A percentile compares a stretch with the other conserved stretches of the same genome.
Evolutionary conservation across 1,140 invertebrate genomes (phyloP).

Genomic region (Dolichoris vasculosae): DNA sequence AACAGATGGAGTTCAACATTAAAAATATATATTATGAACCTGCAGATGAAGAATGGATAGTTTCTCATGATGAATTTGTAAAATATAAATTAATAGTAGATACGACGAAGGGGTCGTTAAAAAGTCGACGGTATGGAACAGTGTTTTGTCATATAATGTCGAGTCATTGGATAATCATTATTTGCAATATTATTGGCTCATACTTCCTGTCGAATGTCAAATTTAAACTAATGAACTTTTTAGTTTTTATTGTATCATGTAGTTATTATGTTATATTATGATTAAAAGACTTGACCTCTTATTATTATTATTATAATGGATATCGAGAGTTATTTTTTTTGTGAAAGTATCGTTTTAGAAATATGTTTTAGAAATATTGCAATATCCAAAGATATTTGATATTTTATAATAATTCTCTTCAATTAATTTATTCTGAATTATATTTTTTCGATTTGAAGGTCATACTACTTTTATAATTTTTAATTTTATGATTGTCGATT

Average conservation of each 20-base stretch:
- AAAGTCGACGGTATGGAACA: slow-evolving; percentile 45
- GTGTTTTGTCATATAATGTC: slow-evolving; percentile 33
- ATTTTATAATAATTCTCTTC: neutral
- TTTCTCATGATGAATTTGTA: slow-evolving; percentile 60
- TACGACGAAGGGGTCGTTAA: slow-evolving; percentile 41
- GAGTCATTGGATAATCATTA: slow-evolving; percentile 62
- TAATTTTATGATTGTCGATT: too few species aligned
- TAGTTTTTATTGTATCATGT: neutral
- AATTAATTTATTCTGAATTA: neutral
- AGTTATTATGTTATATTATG: slow-evolving; percentile 10
- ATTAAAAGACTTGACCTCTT: neutral
- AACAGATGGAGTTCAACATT: slow-evolving; percentile 38
- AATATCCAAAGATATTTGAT: neutral
- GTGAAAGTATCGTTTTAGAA: too few species aligned
- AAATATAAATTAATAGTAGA: slow-evolving; percentile 47
- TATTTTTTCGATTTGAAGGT: neutral
- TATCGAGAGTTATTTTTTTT: neutral
- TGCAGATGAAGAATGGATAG: neutral
- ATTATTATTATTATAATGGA: neutral
- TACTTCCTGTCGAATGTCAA: slow-evolving; percentile 13
- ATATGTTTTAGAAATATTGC: neutral
- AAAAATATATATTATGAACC: slow-evolving; percentile 11
- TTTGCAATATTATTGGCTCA: slow-evolving; percentile 53
- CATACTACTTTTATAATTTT: neutral
- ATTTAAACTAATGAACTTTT: slow-evolving; percentile 18